Percentiles rank a stretch among this genome's conserved stretches.
These are phyloP conservation scores for Oceanodroma leucorhoa DNA, from an alignment of 2,797 vertebrate species.

Conservation along the genomic window DNA sequence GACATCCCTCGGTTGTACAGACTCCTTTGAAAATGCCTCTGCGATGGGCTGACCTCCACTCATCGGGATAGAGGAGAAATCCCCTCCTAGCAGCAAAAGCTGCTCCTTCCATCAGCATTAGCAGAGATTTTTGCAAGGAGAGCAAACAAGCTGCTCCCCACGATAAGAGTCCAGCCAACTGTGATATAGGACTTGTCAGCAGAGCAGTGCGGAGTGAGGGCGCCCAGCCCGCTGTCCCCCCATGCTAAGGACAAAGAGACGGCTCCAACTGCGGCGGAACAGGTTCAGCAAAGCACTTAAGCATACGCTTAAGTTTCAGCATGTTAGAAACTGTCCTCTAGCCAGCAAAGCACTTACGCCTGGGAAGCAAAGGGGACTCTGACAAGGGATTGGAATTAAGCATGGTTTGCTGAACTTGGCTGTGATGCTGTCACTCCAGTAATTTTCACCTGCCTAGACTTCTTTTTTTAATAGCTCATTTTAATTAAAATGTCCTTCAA, in stretches of 20 bases:
- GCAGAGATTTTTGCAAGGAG: neutral
- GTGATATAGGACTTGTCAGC: neutral
- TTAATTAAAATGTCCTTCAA: constrained; percentile 35
- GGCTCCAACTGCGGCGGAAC: neutral
- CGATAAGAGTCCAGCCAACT: rapidly evolving
- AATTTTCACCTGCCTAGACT: neutral
- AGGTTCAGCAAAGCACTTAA: neutral
- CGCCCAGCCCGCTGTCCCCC: rapidly evolving
- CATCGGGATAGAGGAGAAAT: neutral
- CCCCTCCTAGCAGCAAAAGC: neutral
- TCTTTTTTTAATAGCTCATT: neutral
- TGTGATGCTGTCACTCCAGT: neutral
- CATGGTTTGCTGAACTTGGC: neutral
- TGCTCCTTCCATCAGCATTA: neutral
- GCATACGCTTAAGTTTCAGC: neutral
- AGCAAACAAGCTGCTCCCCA: neutral
- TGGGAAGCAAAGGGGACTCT: neutral
- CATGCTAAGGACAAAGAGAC: neutral
- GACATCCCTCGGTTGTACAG: neutral
- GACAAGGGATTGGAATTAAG: neutral
- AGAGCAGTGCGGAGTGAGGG: rapidly evolving
- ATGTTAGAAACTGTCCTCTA: neutral
- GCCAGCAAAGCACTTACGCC: neutral
- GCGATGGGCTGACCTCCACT: neutral
- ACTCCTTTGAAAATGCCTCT: neutral